A percentile compares a stretch with the other conserved stretches of the same genome.
phyloP scores from a whole-genome alignment of 2,797 vertebrate species.

The Dendrocincla tyrannina region DNA sequence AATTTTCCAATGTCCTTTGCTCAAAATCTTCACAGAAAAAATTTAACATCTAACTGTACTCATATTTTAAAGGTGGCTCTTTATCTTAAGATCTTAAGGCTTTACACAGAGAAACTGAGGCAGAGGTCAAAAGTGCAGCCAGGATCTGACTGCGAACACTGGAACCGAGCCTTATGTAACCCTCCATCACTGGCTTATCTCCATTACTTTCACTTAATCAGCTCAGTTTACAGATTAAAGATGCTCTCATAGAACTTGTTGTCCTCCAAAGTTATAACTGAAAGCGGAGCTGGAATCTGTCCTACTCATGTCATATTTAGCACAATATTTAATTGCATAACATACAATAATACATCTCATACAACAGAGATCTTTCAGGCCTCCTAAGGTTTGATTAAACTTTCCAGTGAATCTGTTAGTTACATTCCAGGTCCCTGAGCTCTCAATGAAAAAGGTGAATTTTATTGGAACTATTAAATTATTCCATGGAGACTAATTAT shows the following conservation, averaged over 20 bases:
- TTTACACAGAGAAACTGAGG: conserved; percentile 25
- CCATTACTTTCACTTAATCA: neutral
- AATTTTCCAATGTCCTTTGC: neutral
- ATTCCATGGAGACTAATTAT: neutral
- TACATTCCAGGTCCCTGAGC: neutral
- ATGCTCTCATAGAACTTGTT: neutral
- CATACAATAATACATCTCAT: neutral
- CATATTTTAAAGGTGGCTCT: neutral
- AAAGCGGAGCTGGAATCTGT: neutral
- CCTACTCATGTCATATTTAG: neutral
- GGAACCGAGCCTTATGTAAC: accelerated
- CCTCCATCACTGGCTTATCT: accelerated
- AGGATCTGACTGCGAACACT: neutral
- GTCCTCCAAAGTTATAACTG: neutral
- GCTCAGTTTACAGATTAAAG: neutral
- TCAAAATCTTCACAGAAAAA: neutral
- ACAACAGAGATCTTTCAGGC: neutral
- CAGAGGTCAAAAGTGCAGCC: neutral
- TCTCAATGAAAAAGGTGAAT: neutral
- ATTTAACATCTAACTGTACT: neutral
- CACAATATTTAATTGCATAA: neutral
- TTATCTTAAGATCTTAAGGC: neutral
- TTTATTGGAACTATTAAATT: neutral
- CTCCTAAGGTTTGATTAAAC: neutral
- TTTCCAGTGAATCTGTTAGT: neutral